phyloP scores from a whole-genome alignment of 2,888 invertebrate species.

The Exocentrus adspersus region DNA sequence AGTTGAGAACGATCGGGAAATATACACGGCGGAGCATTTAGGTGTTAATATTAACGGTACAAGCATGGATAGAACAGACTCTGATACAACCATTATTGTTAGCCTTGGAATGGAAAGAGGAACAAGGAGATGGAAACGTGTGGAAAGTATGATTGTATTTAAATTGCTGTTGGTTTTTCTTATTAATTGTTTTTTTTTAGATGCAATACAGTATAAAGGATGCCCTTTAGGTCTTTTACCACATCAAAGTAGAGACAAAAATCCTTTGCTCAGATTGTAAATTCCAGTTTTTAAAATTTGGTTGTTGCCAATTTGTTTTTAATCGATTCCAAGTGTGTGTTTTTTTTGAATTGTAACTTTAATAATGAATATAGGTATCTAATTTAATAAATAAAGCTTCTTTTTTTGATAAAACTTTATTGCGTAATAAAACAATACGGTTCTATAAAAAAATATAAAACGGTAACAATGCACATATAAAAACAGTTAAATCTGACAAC shows the following conservation, averaged over 20 bases:
- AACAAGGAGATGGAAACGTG: conserved; percentile 36
- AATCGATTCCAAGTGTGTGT: too few species aligned
- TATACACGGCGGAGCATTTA: conserved; percentile 37
- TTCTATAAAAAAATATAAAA: conserved; percentile 15
- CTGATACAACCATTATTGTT: not conserved
- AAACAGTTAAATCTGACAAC: not conserved
- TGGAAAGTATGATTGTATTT: conserved; percentile 34
- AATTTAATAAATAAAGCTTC: not conserved
- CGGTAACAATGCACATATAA: conserved; percentile 9
- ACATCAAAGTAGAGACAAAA: conserved; percentile 42
- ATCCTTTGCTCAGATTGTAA: conserved; percentile 33
- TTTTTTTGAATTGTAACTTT: not conserved
- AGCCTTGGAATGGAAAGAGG: not conserved
- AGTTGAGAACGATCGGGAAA: conserved; percentile 24
- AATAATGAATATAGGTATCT: not conserved
- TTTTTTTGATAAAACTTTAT: not conserved
- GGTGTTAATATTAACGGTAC: not conserved
- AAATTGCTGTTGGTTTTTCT: not conserved
- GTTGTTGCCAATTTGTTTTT: too few species aligned
- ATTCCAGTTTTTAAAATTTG: not conserved
- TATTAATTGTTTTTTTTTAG: too few species aligned
- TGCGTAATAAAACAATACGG: conserved; percentile 9
- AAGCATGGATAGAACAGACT: not conserved
- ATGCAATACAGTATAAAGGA: conserved; percentile 36
- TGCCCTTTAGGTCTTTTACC: conserved; percentile 52